Percentiles rank a stretch among this genome's conserved stretches.
Evolutionary conservation across 1,140 invertebrate genomes (phyloP).

Genomic region (Venturia canescens): DNA sequence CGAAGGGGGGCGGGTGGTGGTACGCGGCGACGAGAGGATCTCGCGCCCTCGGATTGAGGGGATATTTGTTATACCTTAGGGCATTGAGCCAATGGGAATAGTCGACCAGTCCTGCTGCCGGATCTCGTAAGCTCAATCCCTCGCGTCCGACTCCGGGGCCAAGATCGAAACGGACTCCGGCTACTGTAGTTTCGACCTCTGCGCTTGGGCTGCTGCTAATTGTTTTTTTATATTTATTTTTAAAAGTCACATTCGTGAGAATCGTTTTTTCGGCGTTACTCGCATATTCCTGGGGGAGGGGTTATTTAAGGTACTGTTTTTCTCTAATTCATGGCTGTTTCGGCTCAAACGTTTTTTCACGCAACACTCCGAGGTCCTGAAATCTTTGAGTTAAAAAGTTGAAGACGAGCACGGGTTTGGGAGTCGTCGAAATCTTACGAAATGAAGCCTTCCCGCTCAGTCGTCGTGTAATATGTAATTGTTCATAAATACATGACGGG

Average conservation of each 20-base stretch:
- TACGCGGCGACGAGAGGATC: constrained; percentile 2
- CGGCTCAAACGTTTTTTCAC: background rate
- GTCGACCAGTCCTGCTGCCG: constrained; percentile 76
- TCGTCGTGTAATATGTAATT: background rate
- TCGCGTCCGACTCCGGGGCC: constrained; percentile 75
- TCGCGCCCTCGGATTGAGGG: constrained; percentile 55
- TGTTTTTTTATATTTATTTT: constrained; percentile 49
- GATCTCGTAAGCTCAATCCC: constrained; percentile 76
- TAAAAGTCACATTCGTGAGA: constrained; percentile 1
- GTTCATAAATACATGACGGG: background rate
- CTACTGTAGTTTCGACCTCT: constrained; percentile 76
- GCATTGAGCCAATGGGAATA: constrained; percentile 77
- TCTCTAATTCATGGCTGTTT: background rate
- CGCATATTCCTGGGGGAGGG: no score
- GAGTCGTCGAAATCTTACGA: constrained; percentile 28
- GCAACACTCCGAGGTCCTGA: no score
- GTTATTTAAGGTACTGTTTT: no score
- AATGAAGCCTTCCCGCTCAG: constrained; percentile 19
- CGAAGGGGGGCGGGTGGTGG: background rate
- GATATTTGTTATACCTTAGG: constrained; percentile 71
- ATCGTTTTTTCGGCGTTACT: no score
- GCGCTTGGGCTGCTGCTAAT: constrained; percentile 74
- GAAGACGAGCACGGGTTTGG: background rate
- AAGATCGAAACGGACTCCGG: constrained; percentile 77
- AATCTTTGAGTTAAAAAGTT: constrained; percentile 27